Conservation (phyloP, 2,797 vertebrate species). For the Myioborus miniatus region DNA sequence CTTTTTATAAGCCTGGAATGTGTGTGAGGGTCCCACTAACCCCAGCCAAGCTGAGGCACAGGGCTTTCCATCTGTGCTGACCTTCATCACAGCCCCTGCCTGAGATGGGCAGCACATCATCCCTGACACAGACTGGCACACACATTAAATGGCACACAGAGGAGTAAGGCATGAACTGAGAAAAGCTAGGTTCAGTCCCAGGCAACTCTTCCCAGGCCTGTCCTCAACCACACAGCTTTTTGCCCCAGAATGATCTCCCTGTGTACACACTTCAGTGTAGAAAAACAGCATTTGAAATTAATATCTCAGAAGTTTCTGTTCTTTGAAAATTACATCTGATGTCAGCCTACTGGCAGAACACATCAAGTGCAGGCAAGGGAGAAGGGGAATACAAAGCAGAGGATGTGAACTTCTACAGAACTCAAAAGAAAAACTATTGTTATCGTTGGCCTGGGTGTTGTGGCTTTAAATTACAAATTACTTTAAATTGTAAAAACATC, state of each 20-base stretch:
- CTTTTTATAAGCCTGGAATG: neutral
- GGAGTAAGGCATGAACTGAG: neutral
- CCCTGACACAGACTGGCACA: neutral
- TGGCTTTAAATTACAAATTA: slow-evolving; percentile 41
- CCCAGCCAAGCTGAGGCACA: neutral
- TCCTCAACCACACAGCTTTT: neutral
- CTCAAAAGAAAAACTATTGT: neutral
- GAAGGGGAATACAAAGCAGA: neutral
- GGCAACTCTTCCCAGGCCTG: neutral
- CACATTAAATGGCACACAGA: neutral
- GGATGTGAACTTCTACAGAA: slow-evolving; percentile 16
- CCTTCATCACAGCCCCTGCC: neutral
- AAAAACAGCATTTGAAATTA: neutral
- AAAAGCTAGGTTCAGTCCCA: neutral
- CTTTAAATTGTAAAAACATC: slow-evolving; percentile 33
- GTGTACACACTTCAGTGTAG: neutral
- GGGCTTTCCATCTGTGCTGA: neutral
- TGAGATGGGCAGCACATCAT: neutral
- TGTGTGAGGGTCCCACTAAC: neutral
- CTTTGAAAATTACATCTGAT: slow-evolving; percentile 16
- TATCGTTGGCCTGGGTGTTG: neutral
- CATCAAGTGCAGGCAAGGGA: neutral
- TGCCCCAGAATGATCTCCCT: neutral
- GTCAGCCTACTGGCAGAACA: neutral
- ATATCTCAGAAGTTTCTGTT: slow-evolving; percentile 1